These are phyloP conservation scores for Acropora tenuis DNA, from an alignment of 64 coral and sea anemone species.

Conservation along the genomic window DNA sequence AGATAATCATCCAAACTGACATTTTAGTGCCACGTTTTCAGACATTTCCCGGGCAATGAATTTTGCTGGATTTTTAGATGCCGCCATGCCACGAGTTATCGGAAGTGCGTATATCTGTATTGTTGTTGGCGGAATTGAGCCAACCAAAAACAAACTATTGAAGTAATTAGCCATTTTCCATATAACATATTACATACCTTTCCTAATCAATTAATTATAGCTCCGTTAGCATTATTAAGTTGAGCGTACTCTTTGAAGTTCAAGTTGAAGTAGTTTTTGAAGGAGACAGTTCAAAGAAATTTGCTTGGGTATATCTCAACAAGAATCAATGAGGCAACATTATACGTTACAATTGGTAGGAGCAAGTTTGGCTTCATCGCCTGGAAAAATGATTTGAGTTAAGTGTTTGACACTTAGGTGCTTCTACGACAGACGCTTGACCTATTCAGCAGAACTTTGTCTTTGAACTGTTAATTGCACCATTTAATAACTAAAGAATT, in stretches of 20 bases:
- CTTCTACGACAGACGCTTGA: constrained; percentile 1
- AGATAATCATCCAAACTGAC: not conserved
- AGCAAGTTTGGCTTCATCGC: not conserved
- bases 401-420: constrained; percentile 5
- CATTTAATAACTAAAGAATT: not conserved
- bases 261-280: not conserved
- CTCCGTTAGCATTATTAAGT: not conserved
- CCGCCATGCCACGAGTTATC: constrained; percentile 42
- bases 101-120: constrained; percentile 23
- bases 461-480: constrained; percentile 44
- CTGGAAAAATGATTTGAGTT: not conserved
- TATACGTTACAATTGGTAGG: not conserved
- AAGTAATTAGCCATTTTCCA: constrained; percentile 52
- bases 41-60: not conserved
- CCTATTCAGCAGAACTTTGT: constrained; percentile 5
- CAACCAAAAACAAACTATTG: constrained; percentile 40
- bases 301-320: not conserved
- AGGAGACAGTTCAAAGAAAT: not conserved
- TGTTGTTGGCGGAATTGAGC: constrained; percentile 46
- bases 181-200: constrained; percentile 49
- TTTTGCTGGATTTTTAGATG: not conserved
- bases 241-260: not conserved
- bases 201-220: constrained; percentile 56
- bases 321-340: not conserved
- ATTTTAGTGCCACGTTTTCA: not conserved